phyloP scores from a whole-genome alignment of 2,113 vertebrate species.

The Pelmatolapia mariae region DNA sequence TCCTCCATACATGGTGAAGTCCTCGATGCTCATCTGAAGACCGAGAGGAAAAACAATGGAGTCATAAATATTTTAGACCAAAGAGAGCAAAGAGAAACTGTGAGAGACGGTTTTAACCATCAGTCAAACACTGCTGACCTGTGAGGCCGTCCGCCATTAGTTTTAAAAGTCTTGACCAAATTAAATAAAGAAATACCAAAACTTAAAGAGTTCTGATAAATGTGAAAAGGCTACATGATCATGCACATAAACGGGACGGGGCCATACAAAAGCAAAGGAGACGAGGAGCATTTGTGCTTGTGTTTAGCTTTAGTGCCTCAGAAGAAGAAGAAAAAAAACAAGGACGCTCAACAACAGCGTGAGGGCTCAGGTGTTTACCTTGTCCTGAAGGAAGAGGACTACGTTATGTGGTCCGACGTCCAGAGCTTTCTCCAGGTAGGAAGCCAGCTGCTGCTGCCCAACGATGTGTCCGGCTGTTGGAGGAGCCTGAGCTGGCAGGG shows the following conservation, averaged over 20 bases:
- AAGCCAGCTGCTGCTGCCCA: slow-evolving; percentile 71
- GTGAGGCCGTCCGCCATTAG: background rate
- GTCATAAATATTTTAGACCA: background rate
- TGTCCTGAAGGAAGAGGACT: slow-evolving; percentile 84
- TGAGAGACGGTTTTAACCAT: background rate
- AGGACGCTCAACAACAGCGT: background rate
- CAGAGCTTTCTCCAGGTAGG: slow-evolving; percentile 74
- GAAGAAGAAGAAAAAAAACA: rapidly evolving
- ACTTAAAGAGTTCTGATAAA: background rate
- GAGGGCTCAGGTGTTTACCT: slow-evolving; percentile 57
- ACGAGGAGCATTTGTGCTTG: rapidly evolving
- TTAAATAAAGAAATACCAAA: background rate
- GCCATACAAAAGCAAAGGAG: background rate
- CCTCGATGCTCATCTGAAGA: slow-evolving; percentile 82
- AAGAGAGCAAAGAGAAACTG: rapidly evolving
- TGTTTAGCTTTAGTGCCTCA: background rate
- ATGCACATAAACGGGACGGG: background rate
- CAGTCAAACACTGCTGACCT: background rate
- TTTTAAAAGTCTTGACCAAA: background rate
- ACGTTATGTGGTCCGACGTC: slow-evolving; percentile 75
- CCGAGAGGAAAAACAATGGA: background rate
- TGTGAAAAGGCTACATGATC: background rate
- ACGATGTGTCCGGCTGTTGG: slow-evolving; percentile 79
- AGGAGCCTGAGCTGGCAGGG: slow-evolving; percentile 2
- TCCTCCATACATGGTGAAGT: slow-evolving; percentile 86